phyloP scores from a whole-genome alignment of 2,113 vertebrate species.

The Siphamia tubifer region DNA sequence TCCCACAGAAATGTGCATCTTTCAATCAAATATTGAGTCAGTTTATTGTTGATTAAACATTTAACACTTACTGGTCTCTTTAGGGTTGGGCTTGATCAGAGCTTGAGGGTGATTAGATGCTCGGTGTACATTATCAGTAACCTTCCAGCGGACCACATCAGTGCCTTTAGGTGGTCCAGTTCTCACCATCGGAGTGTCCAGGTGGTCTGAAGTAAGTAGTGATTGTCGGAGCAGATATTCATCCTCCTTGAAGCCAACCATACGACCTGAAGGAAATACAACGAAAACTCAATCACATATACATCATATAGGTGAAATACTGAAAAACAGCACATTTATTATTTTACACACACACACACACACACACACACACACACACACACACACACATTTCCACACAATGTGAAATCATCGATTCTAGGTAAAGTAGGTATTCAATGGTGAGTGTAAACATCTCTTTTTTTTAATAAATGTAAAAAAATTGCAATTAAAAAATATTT shows the following conservation, averaged over 20 bases:
- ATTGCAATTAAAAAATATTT: no score
- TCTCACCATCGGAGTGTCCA: constrained; percentile 92
- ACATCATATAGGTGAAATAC: no score
- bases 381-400: no score
- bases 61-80: constrained; percentile 83
- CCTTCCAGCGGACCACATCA: constrained; percentile 91
- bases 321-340: no score
- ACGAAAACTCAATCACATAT: neutral
- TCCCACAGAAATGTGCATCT: neutral
- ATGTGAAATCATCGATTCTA: no score
- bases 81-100: constrained; percentile 78
- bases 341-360: no score
- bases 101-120: constrained; percentile 65
- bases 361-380: no score
- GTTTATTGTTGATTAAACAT: neutral
- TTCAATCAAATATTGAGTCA: neutral
- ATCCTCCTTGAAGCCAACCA: constrained; percentile 94
- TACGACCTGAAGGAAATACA: constrained; percentile 81
- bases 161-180: constrained; percentile 87
- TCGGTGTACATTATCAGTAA: constrained; percentile 92
- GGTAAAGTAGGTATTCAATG: no score
- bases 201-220: constrained; percentile 87
- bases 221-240: constrained; percentile 92
- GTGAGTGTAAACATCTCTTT: no score
- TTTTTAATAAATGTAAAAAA: no score